These are phyloP conservation scores for Nasonia vitripennis DNA, from an alignment of 1,140 invertebrate species.

Conservation along the genomic window DNA sequence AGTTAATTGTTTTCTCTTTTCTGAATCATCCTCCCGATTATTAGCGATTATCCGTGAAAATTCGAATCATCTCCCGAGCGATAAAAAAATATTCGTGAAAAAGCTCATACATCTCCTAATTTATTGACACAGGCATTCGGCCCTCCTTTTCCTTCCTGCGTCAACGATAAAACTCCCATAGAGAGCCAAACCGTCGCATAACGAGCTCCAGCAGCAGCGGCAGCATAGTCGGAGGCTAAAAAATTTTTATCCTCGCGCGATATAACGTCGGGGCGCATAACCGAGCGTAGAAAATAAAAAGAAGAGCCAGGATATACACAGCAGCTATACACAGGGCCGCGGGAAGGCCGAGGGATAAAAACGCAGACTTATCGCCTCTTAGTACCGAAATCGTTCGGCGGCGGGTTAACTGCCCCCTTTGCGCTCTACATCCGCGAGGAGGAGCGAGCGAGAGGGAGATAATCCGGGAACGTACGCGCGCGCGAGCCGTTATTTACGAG, in stretches of 20 bases:
- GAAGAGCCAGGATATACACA: not conserved
- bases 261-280: not conserved
- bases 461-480: constrained; percentile 43
- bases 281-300: not conserved
- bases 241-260: not conserved
- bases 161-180: not conserved
- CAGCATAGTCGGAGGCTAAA: not conserved
- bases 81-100: not conserved
- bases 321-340: no score
- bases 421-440: constrained; percentile 3
- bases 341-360: constrained; percentile 31
- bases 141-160: not conserved
- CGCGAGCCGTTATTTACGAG: constrained; percentile 46
- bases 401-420: constrained; percentile 40
- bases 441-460: constrained; percentile 29
- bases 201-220: not conserved
- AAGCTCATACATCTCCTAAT: not conserved
- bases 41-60: no score
- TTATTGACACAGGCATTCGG: constrained; percentile 6
- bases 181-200: not conserved
- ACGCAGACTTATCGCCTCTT: constrained; percentile 43
- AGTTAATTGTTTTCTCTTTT: no score
- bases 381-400: constrained; percentile 36
- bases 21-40: no score
- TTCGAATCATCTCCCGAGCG: no score